Percentiles rank a stretch among this genome's conserved stretches.
phyloP scores from a whole-genome alignment of 35 echinoderm and acorn worm genomes.

The Hemicentrotus pulcherrimus region DNA sequence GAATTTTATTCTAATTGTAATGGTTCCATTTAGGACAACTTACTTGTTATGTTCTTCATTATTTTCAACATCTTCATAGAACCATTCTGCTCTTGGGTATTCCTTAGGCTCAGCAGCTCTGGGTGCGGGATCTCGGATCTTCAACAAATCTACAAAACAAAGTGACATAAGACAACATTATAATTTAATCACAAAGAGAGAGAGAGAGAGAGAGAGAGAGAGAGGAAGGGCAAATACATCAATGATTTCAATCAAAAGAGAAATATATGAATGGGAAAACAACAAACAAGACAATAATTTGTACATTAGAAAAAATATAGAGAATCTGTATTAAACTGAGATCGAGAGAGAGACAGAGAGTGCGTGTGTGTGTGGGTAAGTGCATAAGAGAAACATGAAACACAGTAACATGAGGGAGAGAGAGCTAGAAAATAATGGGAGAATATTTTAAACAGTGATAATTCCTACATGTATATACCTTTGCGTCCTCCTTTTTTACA shows the following conservation, averaged over 20 bases:
- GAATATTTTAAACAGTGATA: background rate
- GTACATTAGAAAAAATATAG: background rate
- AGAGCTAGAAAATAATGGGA: no score
- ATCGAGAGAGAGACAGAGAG: background rate
- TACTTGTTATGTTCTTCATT: slow-evolving; percentile 30
- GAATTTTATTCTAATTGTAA: no score
- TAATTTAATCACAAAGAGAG: no score
- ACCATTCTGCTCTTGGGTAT: slow-evolving; percentile 89
- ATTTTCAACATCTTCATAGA: slow-evolving; percentile 65
- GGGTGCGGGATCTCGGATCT: slow-evolving; percentile 51
- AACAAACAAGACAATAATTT: background rate
- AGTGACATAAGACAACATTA: background rate
- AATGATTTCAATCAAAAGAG: background rate
- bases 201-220: no score
- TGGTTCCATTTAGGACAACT: background rate
- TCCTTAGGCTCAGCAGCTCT: slow-evolving; percentile 58
- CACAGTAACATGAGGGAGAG: no score
- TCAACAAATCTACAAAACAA: slow-evolving; percentile 65
- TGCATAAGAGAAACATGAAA: no score
- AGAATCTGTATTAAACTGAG: background rate
- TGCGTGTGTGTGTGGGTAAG: no score
- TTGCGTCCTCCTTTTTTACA: slow-evolving; percentile 91
- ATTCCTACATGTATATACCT: slow-evolving; percentile 73
- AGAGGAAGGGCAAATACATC: no score
- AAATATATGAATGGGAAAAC: background rate